Percentiles rank a stretch among this genome's conserved stretches.
Evolutionary conservation across 2,888 invertebrate genomes (phyloP).

Genomic region (Euplagia quadripunctaria): DNA sequence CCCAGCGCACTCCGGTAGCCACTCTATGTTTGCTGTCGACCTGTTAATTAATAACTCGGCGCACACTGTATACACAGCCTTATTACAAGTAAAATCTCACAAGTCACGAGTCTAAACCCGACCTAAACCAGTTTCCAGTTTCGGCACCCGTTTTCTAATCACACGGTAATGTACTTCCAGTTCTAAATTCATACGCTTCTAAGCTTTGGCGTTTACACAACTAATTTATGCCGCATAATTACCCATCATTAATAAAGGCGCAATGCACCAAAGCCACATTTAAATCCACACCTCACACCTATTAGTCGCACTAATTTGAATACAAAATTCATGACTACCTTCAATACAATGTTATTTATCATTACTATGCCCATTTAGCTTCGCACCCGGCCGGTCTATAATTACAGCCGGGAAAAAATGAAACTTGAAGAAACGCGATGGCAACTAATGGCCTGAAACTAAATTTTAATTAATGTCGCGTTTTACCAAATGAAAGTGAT

Average conservation of each 20-base stretch:
- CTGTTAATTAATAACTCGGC: slow-evolving; percentile 87
- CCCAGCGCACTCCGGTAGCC: slow-evolving; percentile 84
- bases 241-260: slow-evolving; percentile 71
- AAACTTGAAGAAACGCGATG: slow-evolving; percentile 85
- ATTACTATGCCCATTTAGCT: slow-evolving; percentile 84
- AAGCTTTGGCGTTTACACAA: slow-evolving; percentile 39
- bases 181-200: slow-evolving; percentile 43
- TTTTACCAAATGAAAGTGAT: slow-evolving; percentile 86
- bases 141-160: slow-evolving; percentile 78
- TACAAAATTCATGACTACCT: slow-evolving; percentile 84
- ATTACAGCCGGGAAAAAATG: slow-evolving; percentile 83
- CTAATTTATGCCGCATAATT: slow-evolving; percentile 57
- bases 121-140: slow-evolving; percentile 76
- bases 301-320: slow-evolving; percentile 84
- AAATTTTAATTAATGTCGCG: slow-evolving; percentile 88
- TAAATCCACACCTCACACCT: slow-evolving; percentile 79
- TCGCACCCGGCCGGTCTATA: slow-evolving; percentile 79
- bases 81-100: slow-evolving; percentile 87
- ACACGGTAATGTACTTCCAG: slow-evolving; percentile 62
- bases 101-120: slow-evolving; percentile 82
- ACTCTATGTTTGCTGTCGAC: slow-evolving; percentile 86
- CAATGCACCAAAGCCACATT: slow-evolving; percentile 71
- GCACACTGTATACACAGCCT: slow-evolving; percentile 85
- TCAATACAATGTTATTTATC: slow-evolving; percentile 85
- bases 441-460: slow-evolving; percentile 86